Conservation (phyloP, 2,797 vertebrate species). For the Siniperca undulata region DNA sequence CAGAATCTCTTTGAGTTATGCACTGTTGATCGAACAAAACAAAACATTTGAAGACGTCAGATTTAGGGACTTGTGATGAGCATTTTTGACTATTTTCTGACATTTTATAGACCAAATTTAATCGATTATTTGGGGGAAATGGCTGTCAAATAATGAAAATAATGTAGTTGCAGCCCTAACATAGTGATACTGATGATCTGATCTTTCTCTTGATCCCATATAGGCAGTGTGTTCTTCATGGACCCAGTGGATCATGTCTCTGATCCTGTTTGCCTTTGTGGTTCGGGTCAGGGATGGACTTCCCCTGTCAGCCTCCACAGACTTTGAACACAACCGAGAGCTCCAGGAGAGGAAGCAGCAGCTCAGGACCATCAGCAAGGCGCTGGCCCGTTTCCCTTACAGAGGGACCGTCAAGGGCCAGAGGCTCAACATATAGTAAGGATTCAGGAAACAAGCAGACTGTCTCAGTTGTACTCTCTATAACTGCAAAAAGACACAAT, state of each 20-base stretch:
- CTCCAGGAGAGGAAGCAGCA: constrained; percentile 93
- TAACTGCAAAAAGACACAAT: constrained; percentile 1
- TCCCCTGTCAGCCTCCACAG: constrained; percentile 96
- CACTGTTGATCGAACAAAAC: background rate
- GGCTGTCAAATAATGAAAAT: background rate
- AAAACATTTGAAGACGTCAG: background rate
- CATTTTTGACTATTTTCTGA: background rate
- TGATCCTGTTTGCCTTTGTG: constrained; percentile 97
- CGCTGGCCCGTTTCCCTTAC: constrained; percentile 85
- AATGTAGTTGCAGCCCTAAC: background rate
- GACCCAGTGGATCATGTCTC: constrained; percentile 90
- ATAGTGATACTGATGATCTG: background rate
- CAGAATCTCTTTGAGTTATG: background rate
- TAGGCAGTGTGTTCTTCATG: constrained; percentile 88
- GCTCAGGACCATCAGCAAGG: constrained; percentile 88
- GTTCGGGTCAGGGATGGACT: constrained; percentile 96
- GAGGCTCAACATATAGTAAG: constrained; percentile 93
- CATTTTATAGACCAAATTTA: background rate
- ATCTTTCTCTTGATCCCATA: constrained; percentile 1
- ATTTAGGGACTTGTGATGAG: background rate
- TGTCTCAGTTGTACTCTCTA: background rate
- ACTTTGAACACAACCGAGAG: constrained; percentile 92
- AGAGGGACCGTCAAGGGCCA: constrained; percentile 88
- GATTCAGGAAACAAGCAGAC: background rate
- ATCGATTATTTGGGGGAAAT: background rate